A percentile compares a stretch with the other conserved stretches of the same genome.
Conservation (phyloP, 2,797 vertebrate genomes). For the Saguinus oedipus region DNA sequence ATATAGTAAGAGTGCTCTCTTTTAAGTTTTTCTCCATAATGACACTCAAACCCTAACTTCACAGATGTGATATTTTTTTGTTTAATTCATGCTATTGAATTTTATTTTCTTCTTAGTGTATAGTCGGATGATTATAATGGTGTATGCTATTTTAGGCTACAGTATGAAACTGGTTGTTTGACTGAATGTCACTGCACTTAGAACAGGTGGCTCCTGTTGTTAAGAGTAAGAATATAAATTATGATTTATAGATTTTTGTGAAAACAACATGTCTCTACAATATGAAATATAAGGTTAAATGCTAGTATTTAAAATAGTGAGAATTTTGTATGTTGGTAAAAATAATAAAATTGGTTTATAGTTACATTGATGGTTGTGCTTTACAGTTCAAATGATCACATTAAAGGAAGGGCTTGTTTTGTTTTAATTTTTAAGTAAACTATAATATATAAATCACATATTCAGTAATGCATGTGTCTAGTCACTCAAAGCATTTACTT, state of each 20-base stretch:
- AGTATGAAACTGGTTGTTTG: conserved; percentile 23
- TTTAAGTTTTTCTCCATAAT: background rate
- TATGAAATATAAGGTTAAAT: background rate
- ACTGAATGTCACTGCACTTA: background rate
- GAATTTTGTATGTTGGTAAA: background rate
- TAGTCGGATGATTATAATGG: conserved; percentile 55
- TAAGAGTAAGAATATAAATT: conserved; percentile 48
- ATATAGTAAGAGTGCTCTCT: background rate
- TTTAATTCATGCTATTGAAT: conserved; percentile 66
- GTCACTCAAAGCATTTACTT: background rate
- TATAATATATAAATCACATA: background rate
- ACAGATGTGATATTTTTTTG: conserved; percentile 53
- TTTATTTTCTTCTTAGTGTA: conserved; percentile 52
- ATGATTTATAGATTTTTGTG: conserved; percentile 59
- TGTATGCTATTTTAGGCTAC: conserved; percentile 53
- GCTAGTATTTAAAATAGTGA: background rate
- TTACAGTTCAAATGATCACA: background rate
- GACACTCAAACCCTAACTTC: conserved; percentile 50
- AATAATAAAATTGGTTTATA: background rate
- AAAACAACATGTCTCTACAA: background rate
- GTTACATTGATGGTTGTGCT: background rate
- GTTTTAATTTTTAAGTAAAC: background rate
- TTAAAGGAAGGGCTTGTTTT: background rate
- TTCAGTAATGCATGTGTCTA: background rate
- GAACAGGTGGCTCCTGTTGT: conserved; percentile 41